These are phyloP conservation scores for Alouatta palliata DNA, from an alignment of 2,113 vertebrate genomes.

Conservation along the genomic window DNA sequence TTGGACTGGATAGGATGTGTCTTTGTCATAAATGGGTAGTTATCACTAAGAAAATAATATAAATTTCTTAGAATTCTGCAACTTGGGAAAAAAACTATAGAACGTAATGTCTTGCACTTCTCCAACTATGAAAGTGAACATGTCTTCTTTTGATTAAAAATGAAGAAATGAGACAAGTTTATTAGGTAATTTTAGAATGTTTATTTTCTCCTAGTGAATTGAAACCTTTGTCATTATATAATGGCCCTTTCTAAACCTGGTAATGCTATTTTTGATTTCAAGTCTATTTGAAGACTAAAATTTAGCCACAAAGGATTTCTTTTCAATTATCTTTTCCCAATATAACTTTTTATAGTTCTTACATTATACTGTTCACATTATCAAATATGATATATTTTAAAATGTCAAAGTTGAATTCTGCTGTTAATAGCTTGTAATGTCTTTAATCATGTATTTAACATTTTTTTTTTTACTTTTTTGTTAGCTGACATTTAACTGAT, in stretches of 20 bases:
- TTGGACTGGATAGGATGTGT: not conserved
- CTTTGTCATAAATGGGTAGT: not conserved
- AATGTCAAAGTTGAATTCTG: not conserved
- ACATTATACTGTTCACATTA: not conserved
- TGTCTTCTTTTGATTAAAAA: not conserved
- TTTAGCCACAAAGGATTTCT: not conserved
- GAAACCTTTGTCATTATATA: not conserved
- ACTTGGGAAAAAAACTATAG: not conserved
- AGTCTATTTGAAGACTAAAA: not conserved
- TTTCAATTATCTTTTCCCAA: not conserved
- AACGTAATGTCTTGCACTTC: not conserved
- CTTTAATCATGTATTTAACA: not conserved
- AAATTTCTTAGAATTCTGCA: not conserved
- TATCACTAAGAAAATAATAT: not conserved
- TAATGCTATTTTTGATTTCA: not conserved
- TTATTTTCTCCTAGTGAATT: not conserved
- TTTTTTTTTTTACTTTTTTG: not conserved
- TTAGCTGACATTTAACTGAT: not conserved
- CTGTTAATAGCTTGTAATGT: not conserved
- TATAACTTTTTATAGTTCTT: not conserved
- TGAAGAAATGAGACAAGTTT: not conserved
- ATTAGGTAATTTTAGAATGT: not conserved
- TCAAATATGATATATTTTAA: not conserved
- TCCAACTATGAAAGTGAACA: not conserved
- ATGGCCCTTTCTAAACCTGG: not conserved